Percentiles rank a stretch among this genome's conserved stretches.
These are phyloP conservation scores for Halocynthia aurantium DNA, from an alignment of 23 tunicate species.

Conservation along the genomic window DNA sequence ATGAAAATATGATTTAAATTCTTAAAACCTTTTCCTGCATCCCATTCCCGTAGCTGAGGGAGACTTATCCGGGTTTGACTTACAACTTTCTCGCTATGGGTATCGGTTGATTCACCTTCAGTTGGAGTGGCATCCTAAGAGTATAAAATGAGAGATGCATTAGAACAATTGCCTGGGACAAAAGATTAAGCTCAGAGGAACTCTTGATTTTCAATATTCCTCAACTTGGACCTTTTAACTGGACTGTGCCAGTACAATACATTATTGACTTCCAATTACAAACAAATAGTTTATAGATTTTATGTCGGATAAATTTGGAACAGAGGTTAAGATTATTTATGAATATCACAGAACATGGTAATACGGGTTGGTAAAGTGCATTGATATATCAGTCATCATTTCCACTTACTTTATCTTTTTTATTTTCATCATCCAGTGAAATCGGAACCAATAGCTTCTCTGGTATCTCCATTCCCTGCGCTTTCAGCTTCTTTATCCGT, in stretches of 20 bases:
- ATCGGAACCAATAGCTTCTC: conserved; percentile 64
- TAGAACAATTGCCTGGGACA: neutral
- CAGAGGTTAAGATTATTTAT: no score
- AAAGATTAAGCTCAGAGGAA: no score
- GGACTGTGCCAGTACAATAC: no score
- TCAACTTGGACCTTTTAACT: no score
- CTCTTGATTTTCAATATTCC: no score
- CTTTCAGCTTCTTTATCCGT: conserved; percentile 58
- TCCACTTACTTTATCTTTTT: neutral
- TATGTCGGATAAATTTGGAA: neutral
- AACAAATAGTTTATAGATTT: neutral
- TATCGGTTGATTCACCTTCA: no score
- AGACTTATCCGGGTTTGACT: conserved; percentile 5
- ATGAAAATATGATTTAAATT: neutral
- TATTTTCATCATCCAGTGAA: conserved; percentile 18
- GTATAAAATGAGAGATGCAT: neutral
- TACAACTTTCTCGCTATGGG: neutral
- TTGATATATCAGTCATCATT: neutral
- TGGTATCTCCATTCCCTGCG: conserved; percentile 87
- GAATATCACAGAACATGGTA: neutral
- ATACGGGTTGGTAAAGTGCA: no score
- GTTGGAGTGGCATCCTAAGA: no score
- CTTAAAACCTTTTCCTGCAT: conserved; percentile 47
- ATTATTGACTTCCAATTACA: no score
- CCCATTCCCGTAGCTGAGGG: conserved; percentile 55